A percentile compares a stretch with the other conserved stretches of the same genome.
phyloP scores from a whole-genome alignment of 1,140 invertebrate species.

The Helicoverpa zea region DNA sequence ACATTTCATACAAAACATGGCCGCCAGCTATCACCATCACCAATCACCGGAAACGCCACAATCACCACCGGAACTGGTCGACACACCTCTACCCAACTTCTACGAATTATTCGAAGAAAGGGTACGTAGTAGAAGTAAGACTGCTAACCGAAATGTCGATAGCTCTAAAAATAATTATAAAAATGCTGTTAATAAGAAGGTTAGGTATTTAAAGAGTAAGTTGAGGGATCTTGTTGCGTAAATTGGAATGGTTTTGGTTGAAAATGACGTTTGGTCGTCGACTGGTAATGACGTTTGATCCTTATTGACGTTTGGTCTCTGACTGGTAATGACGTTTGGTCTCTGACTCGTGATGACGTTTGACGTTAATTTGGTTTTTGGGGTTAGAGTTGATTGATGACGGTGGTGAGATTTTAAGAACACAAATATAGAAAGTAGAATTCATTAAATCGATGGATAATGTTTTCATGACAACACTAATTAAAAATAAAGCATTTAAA shows the following conservation, averaged over 20 bases:
- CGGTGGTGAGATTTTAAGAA: no score
- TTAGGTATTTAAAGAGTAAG: conserved; percentile 80
- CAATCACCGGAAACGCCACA: background rate
- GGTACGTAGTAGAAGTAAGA: conserved; percentile 64
- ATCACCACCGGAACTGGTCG: conserved; percentile 59
- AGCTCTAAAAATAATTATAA: conserved; percentile 72
- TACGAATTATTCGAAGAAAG: conserved; percentile 83
- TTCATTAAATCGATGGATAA: no score
- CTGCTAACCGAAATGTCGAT: conserved; percentile 52
- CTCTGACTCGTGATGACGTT: no score
- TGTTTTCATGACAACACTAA: no score
- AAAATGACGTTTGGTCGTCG: no score
- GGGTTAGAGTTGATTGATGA: no score
- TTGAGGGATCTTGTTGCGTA: conserved; percentile 81
- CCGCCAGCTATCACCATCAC: conserved; percentile 51
- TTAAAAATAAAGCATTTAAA: no score
- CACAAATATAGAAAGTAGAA: no score
- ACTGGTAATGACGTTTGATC: no score
- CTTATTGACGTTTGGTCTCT: no score
- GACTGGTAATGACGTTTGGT: no score
- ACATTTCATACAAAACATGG: conserved; percentile 82
- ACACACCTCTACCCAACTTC: conserved; percentile 77
- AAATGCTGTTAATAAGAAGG: conserved; percentile 81
- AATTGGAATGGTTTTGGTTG: background rate
- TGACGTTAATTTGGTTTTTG: no score